phyloP scores from a whole-genome alignment of 2,888 invertebrate genomes.

The Protula sp. region DNA sequence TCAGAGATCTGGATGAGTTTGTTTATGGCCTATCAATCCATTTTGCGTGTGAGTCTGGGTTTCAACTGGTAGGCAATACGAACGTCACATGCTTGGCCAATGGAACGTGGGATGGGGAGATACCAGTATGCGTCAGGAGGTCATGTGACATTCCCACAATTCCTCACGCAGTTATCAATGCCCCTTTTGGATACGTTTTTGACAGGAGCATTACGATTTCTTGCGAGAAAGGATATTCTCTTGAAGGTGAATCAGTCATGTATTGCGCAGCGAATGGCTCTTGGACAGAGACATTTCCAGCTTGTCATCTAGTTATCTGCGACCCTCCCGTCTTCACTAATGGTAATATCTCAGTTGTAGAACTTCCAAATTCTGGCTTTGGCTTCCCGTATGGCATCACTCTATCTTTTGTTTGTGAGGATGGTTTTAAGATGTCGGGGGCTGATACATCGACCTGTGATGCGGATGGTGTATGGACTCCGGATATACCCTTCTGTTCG shows the following conservation, averaged over 20 bases:
- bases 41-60: conserved; percentile 40
- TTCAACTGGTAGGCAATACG: conserved; percentile 32
- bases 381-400: conserved; percentile 20
- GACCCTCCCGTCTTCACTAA: conserved; percentile 7
- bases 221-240: conserved; percentile 40
- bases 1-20: conserved; percentile 7
- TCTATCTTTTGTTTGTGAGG: conserved; percentile 10
- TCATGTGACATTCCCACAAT: conserved; percentile 11
- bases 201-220: conserved; percentile 17
- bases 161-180: conserved; percentile 1
- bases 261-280: conserved; percentile 36
- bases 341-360: conserved; percentile 7
- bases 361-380: conserved; percentile 5
- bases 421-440: conserved; percentile 7
- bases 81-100: conserved; percentile 33
- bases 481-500: not conserved
- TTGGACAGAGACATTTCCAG: conserved; percentile 42
- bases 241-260: conserved; percentile 31
- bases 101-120: conserved; percentile 39
- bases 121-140: conserved; percentile 32
- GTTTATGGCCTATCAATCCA: conserved; percentile 15
- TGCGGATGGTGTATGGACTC: conserved; percentile 7
- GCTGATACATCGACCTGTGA: conserved; percentile 1
- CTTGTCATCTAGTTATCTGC: conserved; percentile 27
- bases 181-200: conserved; percentile 8